These are phyloP conservation scores for Porites rus DNA, from an alignment of 92 coral and sea anemone species.

Conservation along the genomic window DNA sequence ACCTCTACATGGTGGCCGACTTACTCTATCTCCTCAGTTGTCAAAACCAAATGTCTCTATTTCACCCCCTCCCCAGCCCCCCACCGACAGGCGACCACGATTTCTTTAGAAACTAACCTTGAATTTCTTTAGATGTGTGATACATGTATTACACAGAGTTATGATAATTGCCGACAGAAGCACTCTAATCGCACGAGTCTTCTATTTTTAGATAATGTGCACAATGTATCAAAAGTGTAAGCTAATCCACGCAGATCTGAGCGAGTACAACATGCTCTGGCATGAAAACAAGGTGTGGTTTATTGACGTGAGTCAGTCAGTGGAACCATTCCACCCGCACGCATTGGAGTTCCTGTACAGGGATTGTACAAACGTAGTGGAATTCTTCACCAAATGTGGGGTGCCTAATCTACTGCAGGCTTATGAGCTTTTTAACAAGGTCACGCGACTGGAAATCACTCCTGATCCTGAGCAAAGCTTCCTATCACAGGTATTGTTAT, in stretches of 20 bases:
- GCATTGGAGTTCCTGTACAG: constrained; percentile 95
- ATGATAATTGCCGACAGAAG: no score
- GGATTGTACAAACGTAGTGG: constrained; percentile 88
- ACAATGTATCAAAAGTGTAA: constrained; percentile 92
- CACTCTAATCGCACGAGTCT: neutral
- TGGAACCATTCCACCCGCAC: constrained; percentile 95
- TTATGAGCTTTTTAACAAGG: constrained; percentile 83
- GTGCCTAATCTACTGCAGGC: constrained; percentile 67
- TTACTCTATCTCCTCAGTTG: no score
- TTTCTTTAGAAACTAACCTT: no score
- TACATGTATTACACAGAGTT: no score
- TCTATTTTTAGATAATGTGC: constrained; percentile 81
- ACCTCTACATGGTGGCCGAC: no score
- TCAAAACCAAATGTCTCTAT: no score
- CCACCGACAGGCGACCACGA: no score
- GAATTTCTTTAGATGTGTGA: no score
- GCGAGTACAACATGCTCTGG: constrained; percentile 99
- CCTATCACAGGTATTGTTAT: constrained; percentile 70
- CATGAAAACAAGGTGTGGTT: constrained; percentile 84
- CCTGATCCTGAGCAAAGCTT: constrained; percentile 70
- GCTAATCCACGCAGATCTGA: constrained; percentile 94
- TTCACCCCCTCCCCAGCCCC: no score
- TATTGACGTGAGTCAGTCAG: constrained; percentile 97
- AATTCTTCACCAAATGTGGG: constrained; percentile 87
- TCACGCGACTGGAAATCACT: constrained; percentile 80